These are phyloP conservation scores for Temnothorax longispinosus DNA, from an alignment of 1,140 invertebrate species.

Conservation along the genomic window DNA sequence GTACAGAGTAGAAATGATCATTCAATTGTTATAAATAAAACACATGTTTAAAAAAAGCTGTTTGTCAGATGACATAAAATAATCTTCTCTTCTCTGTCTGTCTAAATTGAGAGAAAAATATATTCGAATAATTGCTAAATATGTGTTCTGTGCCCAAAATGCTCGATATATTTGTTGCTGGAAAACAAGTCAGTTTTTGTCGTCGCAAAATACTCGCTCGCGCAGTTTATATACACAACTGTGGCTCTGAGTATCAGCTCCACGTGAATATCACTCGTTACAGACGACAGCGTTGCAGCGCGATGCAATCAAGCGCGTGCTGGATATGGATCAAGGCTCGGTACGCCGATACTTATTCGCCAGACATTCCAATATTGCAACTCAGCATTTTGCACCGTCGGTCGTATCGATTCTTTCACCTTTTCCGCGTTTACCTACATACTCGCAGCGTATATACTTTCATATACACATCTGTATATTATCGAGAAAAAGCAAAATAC, in stretches of 20 bases:
- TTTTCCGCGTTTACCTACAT: conserved; percentile 54
- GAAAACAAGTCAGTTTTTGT: not conserved
- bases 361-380: conserved; percentile 79
- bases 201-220: not conserved
- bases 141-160: not conserved
- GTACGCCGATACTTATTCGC: conserved; percentile 75
- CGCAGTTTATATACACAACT: not conserved
- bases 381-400: conserved; percentile 71
- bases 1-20: not conserved
- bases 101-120: not conserved
- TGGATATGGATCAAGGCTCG: conserved; percentile 81
- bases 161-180: not conserved
- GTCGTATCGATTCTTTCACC: conserved; percentile 58
- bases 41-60: not conserved
- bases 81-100: not conserved
- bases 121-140: not conserved
- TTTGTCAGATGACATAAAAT: not conserved
- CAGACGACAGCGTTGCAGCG: not conserved
- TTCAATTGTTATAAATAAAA: not conserved
- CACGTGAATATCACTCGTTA: conserved; percentile 10
- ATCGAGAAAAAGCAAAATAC: conserved; percentile 30
- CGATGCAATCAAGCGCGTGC: conserved; percentile 48
- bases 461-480: not conserved
- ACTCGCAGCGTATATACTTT: not conserved
- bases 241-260: conserved; percentile 46